A percentile compares a stretch with the other conserved stretches of the same genome.
phyloP scores from a whole-genome alignment of 1,140 invertebrate species.

The Thereuonema tuberculata region DNA sequence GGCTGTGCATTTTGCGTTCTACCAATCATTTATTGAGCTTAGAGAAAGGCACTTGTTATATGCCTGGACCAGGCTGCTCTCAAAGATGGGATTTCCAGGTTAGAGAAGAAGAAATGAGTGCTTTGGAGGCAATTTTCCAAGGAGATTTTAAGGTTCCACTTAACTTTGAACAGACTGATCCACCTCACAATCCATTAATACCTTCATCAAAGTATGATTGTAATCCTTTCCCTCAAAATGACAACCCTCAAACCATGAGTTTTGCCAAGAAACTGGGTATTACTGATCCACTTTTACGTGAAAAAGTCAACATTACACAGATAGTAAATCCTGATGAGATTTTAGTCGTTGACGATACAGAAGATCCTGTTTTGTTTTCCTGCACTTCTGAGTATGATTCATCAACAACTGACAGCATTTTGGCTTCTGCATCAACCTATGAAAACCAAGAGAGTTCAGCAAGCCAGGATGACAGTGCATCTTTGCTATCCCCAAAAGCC shows the following conservation, averaged over 20 bases:
- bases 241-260: background rate
- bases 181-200: background rate
- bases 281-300: background rate
- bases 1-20: slow-evolving; percentile 69
- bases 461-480: no score
- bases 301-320: no score
- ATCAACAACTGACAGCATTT: no score
- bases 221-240: background rate
- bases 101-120: background rate
- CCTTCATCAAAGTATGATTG: background rate
- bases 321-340: no score
- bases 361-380: no score
- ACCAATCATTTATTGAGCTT: slow-evolving; percentile 79
- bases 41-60: slow-evolving; percentile 49
- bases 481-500: no score
- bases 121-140: background rate
- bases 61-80: slow-evolving; percentile 63
- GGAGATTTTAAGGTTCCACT: background rate
- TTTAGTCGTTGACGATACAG: no score
- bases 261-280: background rate
- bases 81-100: background rate
- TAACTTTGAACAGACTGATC: background rate
- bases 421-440: no score
- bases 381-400: no score
- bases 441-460: no score